Base-by-base conservation (phyloP, 2,797 vertebrate species). In the Sternarchorhynchus goeldii region DNA sequence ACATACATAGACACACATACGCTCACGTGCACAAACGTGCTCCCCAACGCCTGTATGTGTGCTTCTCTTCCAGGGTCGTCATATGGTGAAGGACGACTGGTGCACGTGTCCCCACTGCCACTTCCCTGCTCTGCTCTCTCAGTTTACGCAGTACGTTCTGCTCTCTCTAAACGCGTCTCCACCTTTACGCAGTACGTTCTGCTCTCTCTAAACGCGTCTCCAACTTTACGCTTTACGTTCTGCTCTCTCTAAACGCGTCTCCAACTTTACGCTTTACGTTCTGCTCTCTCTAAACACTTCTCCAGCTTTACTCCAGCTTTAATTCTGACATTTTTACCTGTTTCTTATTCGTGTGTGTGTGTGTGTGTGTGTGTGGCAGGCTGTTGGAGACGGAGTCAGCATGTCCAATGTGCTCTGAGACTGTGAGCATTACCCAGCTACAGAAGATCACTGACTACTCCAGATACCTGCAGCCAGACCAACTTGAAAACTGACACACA, bases 341-440 rank as follows among this genome's bases (percentile, higher is more conserved):
- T 57, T 10, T 34, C 32, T n/a, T 57, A 50, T 50, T 10, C 14
- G 45, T 50, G 45, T 45, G 41, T 45, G 41, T 80, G 31, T 79
- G 31, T 70, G 39, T 63, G n/a, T 76, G 66, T 34, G 57, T 53
- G 14, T 55, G 18, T 72, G 21, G 39, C 91, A 99, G 98, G 82
- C 81, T 98, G 86, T 82, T 99, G 81, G 94, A 95, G 84, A 94
- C 89, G 0, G 96, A 99, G 90, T 90, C 89, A 0, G 36, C 74
- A 0, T 99, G 97, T 83, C 97, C 97, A 2, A 99, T 99, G 98
- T 99, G 98, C 81, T 96, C 94, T 0, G 94, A 96, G 89, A 90
- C 84, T 59, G 88, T 99, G 73, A 92, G 85, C 0, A 25, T 56
- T 0, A 71, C 62, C 79, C 91, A 96, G 18, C 89, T 99, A 83